Base-by-base conservation (phyloP, 1,140 invertebrate species). In the Macrostomum lignano region DNA sequence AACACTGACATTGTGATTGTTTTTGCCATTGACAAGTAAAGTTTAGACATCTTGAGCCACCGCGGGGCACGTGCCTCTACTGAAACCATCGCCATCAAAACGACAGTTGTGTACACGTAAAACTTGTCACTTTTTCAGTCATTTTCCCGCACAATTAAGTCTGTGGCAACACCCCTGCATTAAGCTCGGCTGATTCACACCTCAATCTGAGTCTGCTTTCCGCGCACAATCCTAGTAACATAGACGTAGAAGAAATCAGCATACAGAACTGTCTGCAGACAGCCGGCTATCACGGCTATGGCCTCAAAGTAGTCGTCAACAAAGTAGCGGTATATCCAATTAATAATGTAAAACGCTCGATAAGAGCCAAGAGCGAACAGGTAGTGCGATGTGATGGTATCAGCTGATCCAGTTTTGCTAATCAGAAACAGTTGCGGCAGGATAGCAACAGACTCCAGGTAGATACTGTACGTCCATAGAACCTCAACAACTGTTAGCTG, bases 221-320 rank as follows among this genome's bases (percentile, higher is more conserved):
- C n/a, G n/a, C n/a, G n/a, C n/a, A 38, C 20, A 22, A n/a, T 29
- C 81, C 91, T 91, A 51, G 86, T 96, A 53, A 96, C 76, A 60
- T 98, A 98, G 33, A 98, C 66, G 64, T 96, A 98, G 65, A 98
- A 98, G 68, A 98, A 98, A 64, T 98, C 88, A 63, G 86, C 94
- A 60, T 96, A 98, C 20, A 98, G 66, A 35, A 96, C 73, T 21
- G 88, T 96, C 57, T 98, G 91, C 7, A 61, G 51, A 44, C 53
- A 66, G 40, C 88, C 88, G 47, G 88, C 76, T 22, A 93, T 70
- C 43, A 94, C 82, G 25, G 81, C 82, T 56, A 96, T 96, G 38
- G 81, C 58, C 62, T 96, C 86, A 48, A 79, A 82, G 58, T 86
- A 79, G 33, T 70, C 67, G 52, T 94, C 86, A 30, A 67, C 69